phyloP scores from a whole-genome alignment of 2,113 vertebrate species.

The Poeciliopsis occidentalis region DNA sequence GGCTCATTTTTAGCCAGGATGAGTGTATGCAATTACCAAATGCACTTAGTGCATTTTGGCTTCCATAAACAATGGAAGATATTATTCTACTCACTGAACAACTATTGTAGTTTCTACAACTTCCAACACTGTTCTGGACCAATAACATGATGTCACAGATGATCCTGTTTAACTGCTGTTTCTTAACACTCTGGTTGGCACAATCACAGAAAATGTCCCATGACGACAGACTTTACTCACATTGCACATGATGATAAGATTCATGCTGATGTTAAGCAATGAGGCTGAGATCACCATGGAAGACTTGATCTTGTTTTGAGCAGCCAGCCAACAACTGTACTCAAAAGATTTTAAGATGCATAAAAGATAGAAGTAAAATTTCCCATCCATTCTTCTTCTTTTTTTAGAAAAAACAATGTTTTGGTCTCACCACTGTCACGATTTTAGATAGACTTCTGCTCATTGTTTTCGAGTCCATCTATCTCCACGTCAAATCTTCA shows the following conservation, averaged over 20 bases:
- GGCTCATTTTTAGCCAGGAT: conserved; percentile 52
- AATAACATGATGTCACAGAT: conserved; percentile 48
- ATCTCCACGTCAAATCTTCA: conserved; percentile 26
- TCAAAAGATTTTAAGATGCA: conserved; percentile 1
- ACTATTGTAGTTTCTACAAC: conserved; percentile 34
- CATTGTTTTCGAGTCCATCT: conserved; percentile 27
- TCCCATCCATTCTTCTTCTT: not conserved
- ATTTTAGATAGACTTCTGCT: conserved; percentile 25
- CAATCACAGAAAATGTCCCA: conserved; percentile 12
- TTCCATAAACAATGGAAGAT: not conserved
- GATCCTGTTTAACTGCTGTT: conserved; percentile 46
- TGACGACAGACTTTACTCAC: conserved; percentile 3
- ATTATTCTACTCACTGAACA: conserved; percentile 40
- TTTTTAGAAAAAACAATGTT: not conserved
- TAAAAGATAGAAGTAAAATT: conserved; percentile 4
- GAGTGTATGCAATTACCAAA: conserved; percentile 31
- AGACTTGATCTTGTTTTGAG: conserved; percentile 23
- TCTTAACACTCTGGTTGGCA: conserved; percentile 37
- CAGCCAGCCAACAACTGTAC: conserved; percentile 10
- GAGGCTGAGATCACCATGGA: conserved; percentile 37
- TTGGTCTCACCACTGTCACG: conserved; percentile 2
- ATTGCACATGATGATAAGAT: conserved; percentile 24
- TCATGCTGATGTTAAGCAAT: conserved; percentile 38
- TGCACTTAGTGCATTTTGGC: conserved; percentile 66
- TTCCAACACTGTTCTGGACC: conserved; percentile 35